Conservation (phyloP, 2,113 vertebrate genomes). For the Corapipo altera region DNA sequence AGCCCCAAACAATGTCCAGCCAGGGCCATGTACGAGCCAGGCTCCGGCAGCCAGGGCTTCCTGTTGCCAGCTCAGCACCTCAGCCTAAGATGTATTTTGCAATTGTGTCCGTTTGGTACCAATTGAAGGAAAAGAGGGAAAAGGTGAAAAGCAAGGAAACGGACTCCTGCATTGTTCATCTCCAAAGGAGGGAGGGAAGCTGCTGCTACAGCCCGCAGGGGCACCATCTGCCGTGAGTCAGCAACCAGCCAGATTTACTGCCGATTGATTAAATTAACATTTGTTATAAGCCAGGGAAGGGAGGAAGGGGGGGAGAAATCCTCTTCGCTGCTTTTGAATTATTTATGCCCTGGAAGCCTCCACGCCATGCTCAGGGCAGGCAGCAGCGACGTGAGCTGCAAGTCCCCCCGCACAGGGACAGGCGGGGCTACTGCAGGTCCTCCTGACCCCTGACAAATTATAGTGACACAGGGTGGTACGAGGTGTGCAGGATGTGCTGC, state of each 20-base stretch:
- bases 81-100: background rate
- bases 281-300: constrained; percentile 84
- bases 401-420: background rate
- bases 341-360: constrained; percentile 77
- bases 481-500: background rate
- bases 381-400: background rate
- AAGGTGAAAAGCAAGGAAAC: constrained; percentile 45
- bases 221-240: constrained; percentile 89
- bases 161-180: constrained; percentile 55
- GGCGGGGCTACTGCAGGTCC: background rate
- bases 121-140: constrained; percentile 3
- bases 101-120: background rate
- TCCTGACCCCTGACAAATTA: background rate
- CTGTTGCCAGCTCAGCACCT: background rate
- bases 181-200: constrained; percentile 79
- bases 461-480: background rate
- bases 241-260: constrained; percentile 90
- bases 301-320: constrained; percentile 64
- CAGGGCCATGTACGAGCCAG: background rate
- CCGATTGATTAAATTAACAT: constrained; percentile 99
- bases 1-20: background rate
- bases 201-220: constrained; percentile 75
- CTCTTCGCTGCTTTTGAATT: constrained; percentile 76
- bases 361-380: constrained; percentile 18
- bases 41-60: background rate